These are phyloP conservation scores for Carettochelys insculpta DNA, from an alignment of 2,113 vertebrate genomes.

Conservation along the genomic window DNA sequence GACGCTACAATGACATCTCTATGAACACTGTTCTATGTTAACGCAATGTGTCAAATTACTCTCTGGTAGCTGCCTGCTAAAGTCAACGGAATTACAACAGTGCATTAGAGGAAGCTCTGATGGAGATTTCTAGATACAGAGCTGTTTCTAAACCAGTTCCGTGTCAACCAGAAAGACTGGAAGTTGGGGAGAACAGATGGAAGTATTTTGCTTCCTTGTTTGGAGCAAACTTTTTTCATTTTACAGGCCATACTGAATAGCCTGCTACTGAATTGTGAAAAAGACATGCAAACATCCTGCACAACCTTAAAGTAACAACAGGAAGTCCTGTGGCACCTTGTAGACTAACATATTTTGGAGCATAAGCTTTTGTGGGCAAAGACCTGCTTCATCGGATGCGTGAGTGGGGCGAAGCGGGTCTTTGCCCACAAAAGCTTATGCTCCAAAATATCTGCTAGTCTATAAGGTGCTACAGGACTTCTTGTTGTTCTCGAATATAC, in stretches of 20 bases:
- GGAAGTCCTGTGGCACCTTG: no score
- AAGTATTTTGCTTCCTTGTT: not conserved
- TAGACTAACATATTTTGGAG: no score
- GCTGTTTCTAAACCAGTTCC: not conserved
- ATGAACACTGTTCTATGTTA: not conserved
- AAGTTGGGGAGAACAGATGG: not conserved
- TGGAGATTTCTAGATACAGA: not conserved
- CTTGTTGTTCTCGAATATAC: no score
- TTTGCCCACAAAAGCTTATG: no score
- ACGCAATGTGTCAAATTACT: not conserved
- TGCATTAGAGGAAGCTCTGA: not conserved
- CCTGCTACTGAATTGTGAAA: not conserved
- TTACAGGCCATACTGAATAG: not conserved
- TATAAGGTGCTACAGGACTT: no score
- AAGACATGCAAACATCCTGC: no score
- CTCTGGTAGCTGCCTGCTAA: not conserved
- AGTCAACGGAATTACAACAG: not conserved
- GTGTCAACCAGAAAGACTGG: not conserved
- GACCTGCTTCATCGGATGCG: no score
- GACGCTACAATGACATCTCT: not conserved
- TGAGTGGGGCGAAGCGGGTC: no score
- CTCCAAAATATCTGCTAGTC: no score
- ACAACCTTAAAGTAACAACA: no score
- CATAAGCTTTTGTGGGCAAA: no score
- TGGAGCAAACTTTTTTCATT: fast-evolving